Evolutionary conservation across 2,888 invertebrate genomes (phyloP).

Genomic region (Danaus chrysippus): DNA sequence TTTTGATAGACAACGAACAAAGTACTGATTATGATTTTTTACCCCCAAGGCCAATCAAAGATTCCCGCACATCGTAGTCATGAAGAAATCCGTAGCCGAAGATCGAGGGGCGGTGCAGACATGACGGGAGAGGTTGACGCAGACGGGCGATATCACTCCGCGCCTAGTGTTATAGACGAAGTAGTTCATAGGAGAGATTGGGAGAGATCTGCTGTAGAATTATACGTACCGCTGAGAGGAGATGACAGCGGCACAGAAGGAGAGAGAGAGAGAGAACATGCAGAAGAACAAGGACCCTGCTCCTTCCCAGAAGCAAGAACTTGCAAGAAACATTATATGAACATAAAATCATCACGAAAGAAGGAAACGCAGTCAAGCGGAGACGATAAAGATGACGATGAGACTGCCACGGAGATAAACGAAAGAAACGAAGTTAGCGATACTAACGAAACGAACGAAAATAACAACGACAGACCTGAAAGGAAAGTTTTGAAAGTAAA

Average conservation of each 20-base stretch:
- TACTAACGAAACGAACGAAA: conserved; percentile 23
- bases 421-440: conserved; percentile 17
- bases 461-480: conserved; percentile 24
- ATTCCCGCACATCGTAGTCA: conserved; percentile 63
- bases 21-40: too few relatives aligned
- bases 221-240: conserved; percentile 52
- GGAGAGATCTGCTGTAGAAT: conserved; percentile 63
- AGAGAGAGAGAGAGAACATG: conserved; percentile 29
- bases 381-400: conserved; percentile 59
- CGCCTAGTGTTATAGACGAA: conserved; percentile 69
- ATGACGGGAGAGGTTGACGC: neutral
- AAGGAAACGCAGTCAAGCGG: conserved; percentile 41
- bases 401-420: conserved; percentile 43
- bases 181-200: conserved; percentile 67
- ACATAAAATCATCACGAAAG: conserved; percentile 60
- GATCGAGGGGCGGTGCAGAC: too few relatives aligned
- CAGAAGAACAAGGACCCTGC: conserved; percentile 6
- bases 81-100: conserved; percentile 51
- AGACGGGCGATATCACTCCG: conserved; percentile 63
- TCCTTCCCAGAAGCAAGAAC: conserved; percentile 31
- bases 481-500: conserved; percentile 46
- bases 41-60: conserved; percentile 41
- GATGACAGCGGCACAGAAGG: conserved; percentile 38
- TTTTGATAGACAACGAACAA: too few relatives aligned
- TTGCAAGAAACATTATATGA: conserved; percentile 67